A percentile compares a stretch with the other conserved stretches of the same genome.
phyloP scores from a whole-genome alignment of 2,113 vertebrate species.

The Megaleporinus macrocephalus region DNA sequence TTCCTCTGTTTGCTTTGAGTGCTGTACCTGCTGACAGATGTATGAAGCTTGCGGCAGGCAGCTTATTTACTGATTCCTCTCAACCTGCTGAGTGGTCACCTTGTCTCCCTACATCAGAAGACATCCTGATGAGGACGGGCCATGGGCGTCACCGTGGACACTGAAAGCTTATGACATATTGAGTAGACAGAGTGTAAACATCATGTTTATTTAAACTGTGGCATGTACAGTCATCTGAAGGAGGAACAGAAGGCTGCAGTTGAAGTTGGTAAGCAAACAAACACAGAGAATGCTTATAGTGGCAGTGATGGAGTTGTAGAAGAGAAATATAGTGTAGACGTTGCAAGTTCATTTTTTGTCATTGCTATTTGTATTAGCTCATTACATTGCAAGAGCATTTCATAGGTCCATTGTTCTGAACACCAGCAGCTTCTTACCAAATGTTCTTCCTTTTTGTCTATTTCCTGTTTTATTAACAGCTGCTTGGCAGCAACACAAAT shows the following conservation, averaged over 20 bases:
- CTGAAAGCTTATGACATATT: slow-evolving; percentile 11
- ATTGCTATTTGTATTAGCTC: too few species aligned
- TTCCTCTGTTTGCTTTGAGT: background rate
- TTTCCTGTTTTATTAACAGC: too few species aligned
- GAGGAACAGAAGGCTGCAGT: background rate
- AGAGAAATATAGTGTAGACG: background rate
- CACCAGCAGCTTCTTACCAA: too few species aligned
- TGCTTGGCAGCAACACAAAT: too few species aligned
- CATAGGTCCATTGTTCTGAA: too few species aligned
- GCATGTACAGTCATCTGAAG: background rate
- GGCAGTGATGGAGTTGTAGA: background rate
- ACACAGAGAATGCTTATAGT: background rate
- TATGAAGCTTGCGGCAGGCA: background rate
- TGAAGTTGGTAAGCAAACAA: background rate
- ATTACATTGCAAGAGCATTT: too few species aligned
- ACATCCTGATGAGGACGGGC: background rate
- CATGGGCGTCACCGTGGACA: background rate
- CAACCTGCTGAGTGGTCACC: slow-evolving; percentile 18
- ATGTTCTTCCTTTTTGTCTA: too few species aligned
- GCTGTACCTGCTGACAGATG: background rate
- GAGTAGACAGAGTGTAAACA: background rate
- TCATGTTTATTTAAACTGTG: slow-evolving; percentile 29
- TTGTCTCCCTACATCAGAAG: slow-evolving; percentile 25
- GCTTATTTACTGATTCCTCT: slow-evolving; percentile 31
- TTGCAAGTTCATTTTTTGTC: too few species aligned